phyloP scores from a whole-genome alignment of 2,888 invertebrate genomes.

The Sinelater perroti region DNA sequence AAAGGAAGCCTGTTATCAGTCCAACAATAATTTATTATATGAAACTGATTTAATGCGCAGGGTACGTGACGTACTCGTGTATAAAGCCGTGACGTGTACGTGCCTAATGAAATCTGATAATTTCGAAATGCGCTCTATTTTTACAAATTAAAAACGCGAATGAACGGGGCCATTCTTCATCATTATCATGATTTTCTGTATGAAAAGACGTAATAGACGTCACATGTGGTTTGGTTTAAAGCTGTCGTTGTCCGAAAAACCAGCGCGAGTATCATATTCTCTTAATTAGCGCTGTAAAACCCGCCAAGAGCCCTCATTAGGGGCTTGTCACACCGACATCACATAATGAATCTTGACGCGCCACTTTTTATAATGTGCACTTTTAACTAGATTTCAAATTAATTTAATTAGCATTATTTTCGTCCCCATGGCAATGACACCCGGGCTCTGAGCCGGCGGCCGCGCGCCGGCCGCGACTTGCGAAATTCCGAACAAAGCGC shows the following conservation, averaged over 20 bases:
- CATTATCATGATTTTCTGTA: slow-evolving; percentile 44
- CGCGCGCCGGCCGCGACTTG: too few relatives aligned
- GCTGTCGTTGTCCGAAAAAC: slow-evolving; percentile 56
- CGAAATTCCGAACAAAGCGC: neutral
- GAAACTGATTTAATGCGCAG: too few relatives aligned
- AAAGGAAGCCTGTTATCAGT: too few relatives aligned
- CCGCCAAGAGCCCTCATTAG: slow-evolving; percentile 60
- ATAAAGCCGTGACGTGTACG: too few relatives aligned
- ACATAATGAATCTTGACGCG: slow-evolving; percentile 61
- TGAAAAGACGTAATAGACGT: slow-evolving; percentile 43
- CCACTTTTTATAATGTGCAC: slow-evolving; percentile 58
- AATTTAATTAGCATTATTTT: slow-evolving; percentile 57
- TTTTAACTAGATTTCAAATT: slow-evolving; percentile 59
- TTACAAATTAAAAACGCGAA: slow-evolving; percentile 19
- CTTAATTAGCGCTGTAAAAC: slow-evolving; percentile 60
- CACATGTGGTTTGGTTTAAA: slow-evolving; percentile 52
- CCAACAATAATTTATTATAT: too few relatives aligned
- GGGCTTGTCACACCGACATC: slow-evolving; percentile 59
- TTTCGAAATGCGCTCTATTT: too few relatives aligned
- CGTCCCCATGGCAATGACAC: slow-evolving; percentile 42
- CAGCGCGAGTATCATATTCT: slow-evolving; percentile 58
- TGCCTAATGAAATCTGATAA: too few relatives aligned
- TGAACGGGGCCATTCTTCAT: slow-evolving; percentile 41
- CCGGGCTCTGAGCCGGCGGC: slow-evolving; percentile 5
- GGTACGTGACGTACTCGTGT: too few relatives aligned